A percentile compares a stretch with the other conserved stretches of the same genome.
These are phyloP conservation scores for Hipparchia sbordonii DNA, from an alignment of 2,888 invertebrate species.

Conservation along the genomic window DNA sequence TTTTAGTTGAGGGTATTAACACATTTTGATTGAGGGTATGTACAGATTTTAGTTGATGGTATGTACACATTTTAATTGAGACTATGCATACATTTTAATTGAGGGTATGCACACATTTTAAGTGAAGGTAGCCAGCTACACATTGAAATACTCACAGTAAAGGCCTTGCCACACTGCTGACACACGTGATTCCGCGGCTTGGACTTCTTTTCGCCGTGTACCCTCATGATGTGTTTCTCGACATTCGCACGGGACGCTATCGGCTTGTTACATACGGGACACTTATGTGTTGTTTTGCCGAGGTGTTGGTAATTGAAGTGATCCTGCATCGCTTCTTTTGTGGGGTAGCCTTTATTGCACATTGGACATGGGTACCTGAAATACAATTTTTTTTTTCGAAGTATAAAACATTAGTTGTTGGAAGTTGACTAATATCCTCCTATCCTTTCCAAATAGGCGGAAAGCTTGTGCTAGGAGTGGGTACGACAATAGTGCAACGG, in stretches of 20 bases:
- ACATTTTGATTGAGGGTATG: too few relatives aligned
- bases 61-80: too few relatives aligned
- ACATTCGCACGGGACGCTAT: slow-evolving; percentile 73
- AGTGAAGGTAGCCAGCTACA: background rate
- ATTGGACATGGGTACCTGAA: slow-evolving; percentile 73
- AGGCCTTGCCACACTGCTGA: slow-evolving; percentile 64
- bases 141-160: slow-evolving; percentile 56
- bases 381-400: too few relatives aligned
- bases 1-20: too few relatives aligned
- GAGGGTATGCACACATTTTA: too few relatives aligned
- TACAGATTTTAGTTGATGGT: too few relatives aligned
- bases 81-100: too few relatives aligned
- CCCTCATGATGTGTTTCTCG: slow-evolving; percentile 70
- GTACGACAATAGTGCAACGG: too few relatives aligned
- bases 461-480: too few relatives aligned
- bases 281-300: slow-evolving; percentile 73
- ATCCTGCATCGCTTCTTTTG: slow-evolving; percentile 74
- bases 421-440: too few relatives aligned
- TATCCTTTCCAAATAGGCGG: too few relatives aligned
- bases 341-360: slow-evolving; percentile 76
- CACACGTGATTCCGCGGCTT: slow-evolving; percentile 71
- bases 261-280: slow-evolving; percentile 73
- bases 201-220: slow-evolving; percentile 71
- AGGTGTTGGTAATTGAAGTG: slow-evolving; percentile 78
- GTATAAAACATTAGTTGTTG: too few relatives aligned